Conservation (phyloP, 2,797 vertebrate species). For the Acipenser ruthenus region DNA sequence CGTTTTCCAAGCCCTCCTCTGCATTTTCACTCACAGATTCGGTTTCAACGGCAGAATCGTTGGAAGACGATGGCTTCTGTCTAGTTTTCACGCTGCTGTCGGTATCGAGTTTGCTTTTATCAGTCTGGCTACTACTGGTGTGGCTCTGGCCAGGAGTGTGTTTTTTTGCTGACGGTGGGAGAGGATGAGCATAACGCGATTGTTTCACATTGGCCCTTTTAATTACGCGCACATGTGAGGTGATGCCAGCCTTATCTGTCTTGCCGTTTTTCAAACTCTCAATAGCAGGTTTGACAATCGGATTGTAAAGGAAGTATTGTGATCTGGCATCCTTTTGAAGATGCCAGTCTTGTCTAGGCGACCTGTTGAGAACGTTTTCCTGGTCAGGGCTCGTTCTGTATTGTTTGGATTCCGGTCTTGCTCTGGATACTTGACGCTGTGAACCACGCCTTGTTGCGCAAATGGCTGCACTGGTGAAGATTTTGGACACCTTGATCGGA, state of each 20-base stretch:
- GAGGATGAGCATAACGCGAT: not conserved
- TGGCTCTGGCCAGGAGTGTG: conserved; percentile 24
- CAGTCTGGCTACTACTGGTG: not conserved
- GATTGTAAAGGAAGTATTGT: too few relatives aligned
- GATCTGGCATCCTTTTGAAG: not conserved
- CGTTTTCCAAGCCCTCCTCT: conserved; percentile 19
- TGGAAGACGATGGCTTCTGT: conserved; percentile 26
- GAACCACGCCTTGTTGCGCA: not conserved
- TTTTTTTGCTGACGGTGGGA: conserved; percentile 2
- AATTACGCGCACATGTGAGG: conserved; percentile 13
- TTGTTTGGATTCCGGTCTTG: conserved; percentile 12
- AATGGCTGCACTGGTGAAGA: conserved; percentile 15
- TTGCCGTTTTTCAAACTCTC: too few relatives aligned
- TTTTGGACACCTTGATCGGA: conserved; percentile 39
- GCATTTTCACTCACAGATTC: conserved; percentile 34
- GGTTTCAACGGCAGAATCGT: conserved; percentile 43
- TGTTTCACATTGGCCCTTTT: not conserved
- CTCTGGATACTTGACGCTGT: conserved; percentile 10
- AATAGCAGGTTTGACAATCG: too few relatives aligned
- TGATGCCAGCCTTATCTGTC: conserved; percentile 1
- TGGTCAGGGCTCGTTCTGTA: conserved; percentile 15
- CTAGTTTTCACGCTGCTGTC: conserved; percentile 19
- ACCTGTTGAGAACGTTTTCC: conserved; percentile 19
- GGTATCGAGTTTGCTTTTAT: conserved; percentile 4
- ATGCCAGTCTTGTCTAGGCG: conserved; percentile 5